Evolutionary conservation across 2,113 vertebrate genomes (phyloP), one percentile per base, ranked within the genome.

Genomic region (Pterophyllum scalare): DNA sequence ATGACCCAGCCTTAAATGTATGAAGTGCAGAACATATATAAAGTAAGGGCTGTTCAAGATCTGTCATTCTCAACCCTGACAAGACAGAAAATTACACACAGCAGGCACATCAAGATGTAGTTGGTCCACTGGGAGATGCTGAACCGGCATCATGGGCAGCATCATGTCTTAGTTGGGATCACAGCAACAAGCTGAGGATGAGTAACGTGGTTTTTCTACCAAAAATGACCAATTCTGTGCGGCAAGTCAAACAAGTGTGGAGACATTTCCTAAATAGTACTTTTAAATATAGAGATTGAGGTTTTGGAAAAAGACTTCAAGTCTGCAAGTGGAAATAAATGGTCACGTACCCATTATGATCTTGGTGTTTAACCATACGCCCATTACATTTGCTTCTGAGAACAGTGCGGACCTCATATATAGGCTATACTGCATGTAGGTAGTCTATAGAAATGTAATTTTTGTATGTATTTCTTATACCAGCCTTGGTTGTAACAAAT

Each of bases 1-100:
- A 61, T 87, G 79, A 90, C 82, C 90, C 75, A 81, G 80, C 64
- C 85, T 75, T 81, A 82, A 78, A 74, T 31, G 31, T 62, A 75
- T 61, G 65, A 75, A 88, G 46, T 61, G 52, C 38, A 85, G 78
- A 80, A 79, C 43, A 82, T 57, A 82, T 79, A 80, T 38, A 82
- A 79, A 85, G 61, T 11, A 7, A 43, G 58, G 60, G 7, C 33
- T 28, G 24, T 57, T 59, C 14, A 43, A 79, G 67, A 8, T 14
- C 74, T 76, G 31, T 76, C 40, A 56, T 60, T 33, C 60, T 82
- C 38, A 79, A 81, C 7, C 5, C 13, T 31, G 79, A 85, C 59
- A 77, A 64, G 19, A 64, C 20, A 40, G 31, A 79, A 62, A 74
- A 85, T 84, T 52, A 72, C 78, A 79, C 49, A 58, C 24, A 81